phyloP scores from a whole-genome alignment of 2,797 vertebrate genomes.

The Aldrovandia affinis region DNA sequence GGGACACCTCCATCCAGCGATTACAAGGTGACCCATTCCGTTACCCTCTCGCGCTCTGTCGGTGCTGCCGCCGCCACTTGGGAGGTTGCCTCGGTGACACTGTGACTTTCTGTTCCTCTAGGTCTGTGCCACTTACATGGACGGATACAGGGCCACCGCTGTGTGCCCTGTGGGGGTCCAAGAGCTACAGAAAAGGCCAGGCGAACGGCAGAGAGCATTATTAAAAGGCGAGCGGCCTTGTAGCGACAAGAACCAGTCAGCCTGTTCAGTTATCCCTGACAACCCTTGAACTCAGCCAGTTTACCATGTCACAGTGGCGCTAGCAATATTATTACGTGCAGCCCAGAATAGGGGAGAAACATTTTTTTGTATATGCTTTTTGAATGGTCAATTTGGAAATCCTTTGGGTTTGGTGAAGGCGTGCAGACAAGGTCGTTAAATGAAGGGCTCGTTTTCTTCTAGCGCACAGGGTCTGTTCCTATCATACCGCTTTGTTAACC shows the following conservation, averaged over 20 bases:
- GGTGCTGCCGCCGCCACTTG: not conserved
- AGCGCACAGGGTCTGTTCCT: too few species aligned
- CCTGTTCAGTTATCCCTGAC: not conserved
- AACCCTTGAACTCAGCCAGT: not conserved
- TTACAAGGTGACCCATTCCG: constrained; percentile 74
- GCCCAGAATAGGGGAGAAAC: too few species aligned
- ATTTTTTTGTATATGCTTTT: too few species aligned
- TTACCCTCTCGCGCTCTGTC: not conserved
- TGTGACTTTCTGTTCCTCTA: constrained; percentile 41
- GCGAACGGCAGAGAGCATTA: constrained; percentile 76
- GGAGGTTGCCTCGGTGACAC: not conserved
- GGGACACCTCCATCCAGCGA: constrained; percentile 71
- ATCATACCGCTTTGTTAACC: too few species aligned
- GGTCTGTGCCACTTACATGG: constrained; percentile 84
- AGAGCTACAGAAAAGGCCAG: constrained; percentile 78
- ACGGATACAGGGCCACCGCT: constrained; percentile 83
- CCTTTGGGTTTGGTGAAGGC: too few species aligned
- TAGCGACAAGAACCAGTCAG: not conserved
- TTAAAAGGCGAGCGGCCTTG: constrained; percentile 69
- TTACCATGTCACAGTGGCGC: not conserved
- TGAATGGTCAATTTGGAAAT: too few species aligned
- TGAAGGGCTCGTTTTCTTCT: too few species aligned
- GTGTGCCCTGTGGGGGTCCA: constrained; percentile 82
- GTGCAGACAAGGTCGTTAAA: too few species aligned
- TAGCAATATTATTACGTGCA: not conserved